Evolutionary conservation across 2,113 vertebrate genomes (phyloP), one percentile per base, ranked within the genome.

Genomic region (Rattus rattus): DNA sequence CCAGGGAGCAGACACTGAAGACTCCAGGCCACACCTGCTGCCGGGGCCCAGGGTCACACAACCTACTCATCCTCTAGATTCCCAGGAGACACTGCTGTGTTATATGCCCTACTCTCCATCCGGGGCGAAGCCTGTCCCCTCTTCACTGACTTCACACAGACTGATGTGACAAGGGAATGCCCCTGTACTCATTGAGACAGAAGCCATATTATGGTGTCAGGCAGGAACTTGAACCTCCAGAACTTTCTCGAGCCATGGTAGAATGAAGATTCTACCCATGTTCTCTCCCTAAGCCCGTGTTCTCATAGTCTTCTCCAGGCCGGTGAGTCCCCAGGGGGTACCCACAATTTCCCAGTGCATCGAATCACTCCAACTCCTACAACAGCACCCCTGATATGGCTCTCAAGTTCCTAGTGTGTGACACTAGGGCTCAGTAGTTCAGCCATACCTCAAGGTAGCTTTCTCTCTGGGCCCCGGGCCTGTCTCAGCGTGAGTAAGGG

Each of bases 181-280:
- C 30, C 49, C 17, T 1, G 22, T 0, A 3, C 43, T 9, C 80
- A 63, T 5, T 36, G 3, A 81, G 77, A 86, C 56, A 54, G 61
- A 36, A 9, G 73, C n/a, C 67, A 19, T 16, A 69, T 85, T 30
- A 2, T 1, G 1, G 24, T 0, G 36, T 28, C 61, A 76, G 73
- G 56, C 1, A 20, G 59, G 81, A 75, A 75, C n/a, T 19, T 67
- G 65, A 75, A 22, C 11, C 33, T 49, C 61, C 1, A 24, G 49
- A 87, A 86, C 59, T 47, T 1, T 6, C 22, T 39, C 49, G 33
- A 4, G 7, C 49, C 67, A 10, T 14, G 39, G 65, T 33, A n/a
- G 72, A 72, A 1, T 2, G 3, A 72, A 47, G 28, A 19, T 5
- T 7, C 65, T 9, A 5, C 0, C 4, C 14, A 54, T 26, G 0